Evolutionary conservation across 2,113 vertebrate species (phyloP).

Genomic region (Dendropsophus ebraccatus): DNA sequence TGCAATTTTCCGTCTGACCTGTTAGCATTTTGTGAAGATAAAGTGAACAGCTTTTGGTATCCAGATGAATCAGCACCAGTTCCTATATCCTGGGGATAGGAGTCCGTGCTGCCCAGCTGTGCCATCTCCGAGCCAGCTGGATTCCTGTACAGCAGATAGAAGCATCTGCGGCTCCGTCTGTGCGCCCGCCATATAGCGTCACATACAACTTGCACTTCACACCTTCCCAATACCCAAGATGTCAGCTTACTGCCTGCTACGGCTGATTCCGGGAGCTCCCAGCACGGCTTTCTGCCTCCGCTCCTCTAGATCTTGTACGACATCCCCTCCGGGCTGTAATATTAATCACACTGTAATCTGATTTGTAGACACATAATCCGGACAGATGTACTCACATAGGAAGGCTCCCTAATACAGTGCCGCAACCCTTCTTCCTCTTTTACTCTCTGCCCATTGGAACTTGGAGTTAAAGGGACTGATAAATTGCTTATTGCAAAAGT

Average conservation of each 20-base stretch:
- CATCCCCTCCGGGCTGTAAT: background rate
- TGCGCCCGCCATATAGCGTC: background rate
- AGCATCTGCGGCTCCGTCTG: conserved; percentile 44
- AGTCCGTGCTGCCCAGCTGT: conserved; percentile 28
- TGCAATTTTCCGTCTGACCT: conserved; percentile 17
- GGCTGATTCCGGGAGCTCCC: background rate
- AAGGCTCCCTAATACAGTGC: background rate
- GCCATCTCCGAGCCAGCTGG: conserved; percentile 16
- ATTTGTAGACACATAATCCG: background rate
- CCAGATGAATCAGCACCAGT: conserved; percentile 46
- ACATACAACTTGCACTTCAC: background rate
- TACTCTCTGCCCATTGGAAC: background rate
- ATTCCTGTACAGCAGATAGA: background rate
- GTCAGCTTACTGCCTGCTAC: background rate
- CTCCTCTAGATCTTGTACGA: background rate
- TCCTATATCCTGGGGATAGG: conserved; percentile 7
- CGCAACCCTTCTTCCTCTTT: background rate
- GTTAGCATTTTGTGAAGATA: background rate
- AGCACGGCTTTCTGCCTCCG: background rate
- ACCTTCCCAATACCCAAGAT: background rate
- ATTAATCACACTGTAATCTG: conserved; percentile 21
- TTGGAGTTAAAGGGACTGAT: background rate
- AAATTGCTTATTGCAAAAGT: background rate
- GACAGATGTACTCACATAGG: background rate
- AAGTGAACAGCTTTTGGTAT: background rate